Conservation (phyloP, 2,113 vertebrate genomes). For the Marcusenius ussheri region DNA sequence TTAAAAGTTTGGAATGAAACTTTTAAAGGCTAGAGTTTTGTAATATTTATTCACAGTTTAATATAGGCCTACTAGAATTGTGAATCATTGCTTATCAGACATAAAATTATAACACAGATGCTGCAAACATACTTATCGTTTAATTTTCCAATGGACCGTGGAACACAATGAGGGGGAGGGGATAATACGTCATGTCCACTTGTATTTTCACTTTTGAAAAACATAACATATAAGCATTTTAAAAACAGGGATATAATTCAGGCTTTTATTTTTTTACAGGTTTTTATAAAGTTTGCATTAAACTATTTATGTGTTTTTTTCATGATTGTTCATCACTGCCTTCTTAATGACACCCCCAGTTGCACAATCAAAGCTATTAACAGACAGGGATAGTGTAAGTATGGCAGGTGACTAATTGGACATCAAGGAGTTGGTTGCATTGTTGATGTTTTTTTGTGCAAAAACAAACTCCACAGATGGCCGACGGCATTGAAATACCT, state of each 20-base stretch:
- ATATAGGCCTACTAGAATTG: background rate
- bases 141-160: background rate
- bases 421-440: background rate
- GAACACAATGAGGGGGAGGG: background rate
- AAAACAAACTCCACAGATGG: background rate
- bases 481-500: constrained; percentile 39
- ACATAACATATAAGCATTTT: background rate
- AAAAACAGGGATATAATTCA: background rate
- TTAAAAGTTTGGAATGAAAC: background rate
- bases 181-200: background rate
- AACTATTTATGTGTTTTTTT: background rate
- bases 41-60: background rate
- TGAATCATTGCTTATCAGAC: background rate
- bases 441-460: background rate
- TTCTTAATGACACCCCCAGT: background rate
- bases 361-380: background rate
- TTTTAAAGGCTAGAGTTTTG: background rate
- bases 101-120: background rate
- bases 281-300: background rate
- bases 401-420: background rate
- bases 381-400: background rate
- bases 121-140: background rate
- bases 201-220: background rate
- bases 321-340: background rate
- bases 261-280: background rate